These are phyloP conservation scores for Agonopterix heracliana DNA, from an alignment of 2,888 invertebrate species.

Conservation along the genomic window DNA sequence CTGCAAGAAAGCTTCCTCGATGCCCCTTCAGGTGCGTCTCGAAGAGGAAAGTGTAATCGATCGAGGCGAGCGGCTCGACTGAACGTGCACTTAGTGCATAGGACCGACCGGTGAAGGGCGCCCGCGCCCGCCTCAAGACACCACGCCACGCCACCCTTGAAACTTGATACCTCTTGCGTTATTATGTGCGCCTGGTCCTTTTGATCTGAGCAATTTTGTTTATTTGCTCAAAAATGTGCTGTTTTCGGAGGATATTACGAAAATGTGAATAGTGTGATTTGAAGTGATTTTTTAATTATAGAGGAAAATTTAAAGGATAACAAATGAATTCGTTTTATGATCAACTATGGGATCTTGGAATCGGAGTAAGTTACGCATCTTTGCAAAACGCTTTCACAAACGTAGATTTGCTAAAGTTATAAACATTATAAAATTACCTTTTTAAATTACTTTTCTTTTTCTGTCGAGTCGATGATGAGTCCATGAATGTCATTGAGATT, in stretches of 20 bases:
- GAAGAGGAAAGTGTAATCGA: constrained; percentile 47
- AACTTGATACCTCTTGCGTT: constrained; percentile 20
- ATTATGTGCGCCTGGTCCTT: constrained; percentile 34
- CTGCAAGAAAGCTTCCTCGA: no score
- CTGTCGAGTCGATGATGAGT: no score
- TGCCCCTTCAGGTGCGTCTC: neutral
- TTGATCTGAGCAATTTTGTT: neutral
- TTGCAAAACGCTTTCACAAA: no score
- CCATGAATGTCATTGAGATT: no score
- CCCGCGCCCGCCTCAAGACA: constrained; percentile 45
- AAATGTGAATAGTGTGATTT: no score
- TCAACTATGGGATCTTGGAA: constrained; percentile 44
- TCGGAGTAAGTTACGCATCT: constrained; percentile 9
- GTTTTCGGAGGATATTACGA: no score
- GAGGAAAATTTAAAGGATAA: no score
- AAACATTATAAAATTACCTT: no score
- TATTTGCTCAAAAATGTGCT: no score
- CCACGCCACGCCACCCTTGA: constrained; percentile 28
- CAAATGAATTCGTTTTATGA: constrained; percentile 37
- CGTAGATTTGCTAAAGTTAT: no score
- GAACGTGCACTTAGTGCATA: constrained; percentile 59
- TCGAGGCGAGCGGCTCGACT: constrained; percentile 46
- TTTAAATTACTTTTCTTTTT: no score
- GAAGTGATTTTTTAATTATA: no score
- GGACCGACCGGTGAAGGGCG: constrained; percentile 42